phyloP scores from a whole-genome alignment of 2,797 vertebrate species.

The Jordanella pulchra region DNA sequence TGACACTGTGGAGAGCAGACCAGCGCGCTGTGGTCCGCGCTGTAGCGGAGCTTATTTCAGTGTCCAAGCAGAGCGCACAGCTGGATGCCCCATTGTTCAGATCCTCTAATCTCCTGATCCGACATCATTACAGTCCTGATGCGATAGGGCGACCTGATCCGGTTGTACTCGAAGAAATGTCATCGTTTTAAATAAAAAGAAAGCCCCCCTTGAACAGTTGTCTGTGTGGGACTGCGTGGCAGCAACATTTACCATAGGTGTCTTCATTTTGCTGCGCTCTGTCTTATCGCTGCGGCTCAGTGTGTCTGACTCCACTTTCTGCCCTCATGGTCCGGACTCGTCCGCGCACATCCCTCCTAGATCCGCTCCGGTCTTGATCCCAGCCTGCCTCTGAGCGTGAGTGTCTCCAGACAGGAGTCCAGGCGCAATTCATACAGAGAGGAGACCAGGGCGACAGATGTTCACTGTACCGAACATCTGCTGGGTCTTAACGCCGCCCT shows the following conservation, averaged over 20 bases:
- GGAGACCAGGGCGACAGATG: slow-evolving; percentile 73
- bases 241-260: slow-evolving; percentile 86
- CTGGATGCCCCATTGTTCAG: slow-evolving; percentile 60
- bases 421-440: slow-evolving; percentile 60
- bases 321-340: slow-evolving; percentile 58
- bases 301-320: slow-evolving; percentile 79
- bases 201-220: slow-evolving; percentile 28
- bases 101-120: slow-evolving; percentile 65
- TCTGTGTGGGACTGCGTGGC: slow-evolving; percentile 28
- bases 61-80: slow-evolving; percentile 55
- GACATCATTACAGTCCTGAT: slow-evolving; percentile 25
- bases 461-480: slow-evolving; percentile 55
- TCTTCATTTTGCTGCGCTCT: slow-evolving; percentile 90
- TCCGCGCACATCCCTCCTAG: slow-evolving; percentile 35
- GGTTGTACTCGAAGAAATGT: slow-evolving; percentile 45
- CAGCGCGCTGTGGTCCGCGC: slow-evolving; percentile 7
- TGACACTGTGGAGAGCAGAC: slow-evolving; percentile 4
- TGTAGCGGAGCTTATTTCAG: slow-evolving; percentile 22
- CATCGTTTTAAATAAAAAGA: slow-evolving; percentile 22
- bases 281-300: slow-evolving; percentile 75
- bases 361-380: slow-evolving; percentile 26
- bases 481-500: slow-evolving; percentile 78
- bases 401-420: slow-evolving; percentile 58
- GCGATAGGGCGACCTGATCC: background rate
- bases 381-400: slow-evolving; percentile 68